A percentile compares a stretch with the other conserved stretches of the same genome.
phyloP scores from a whole-genome alignment of 2,113 vertebrate species.

The Rafetus swinhoei region DNA sequence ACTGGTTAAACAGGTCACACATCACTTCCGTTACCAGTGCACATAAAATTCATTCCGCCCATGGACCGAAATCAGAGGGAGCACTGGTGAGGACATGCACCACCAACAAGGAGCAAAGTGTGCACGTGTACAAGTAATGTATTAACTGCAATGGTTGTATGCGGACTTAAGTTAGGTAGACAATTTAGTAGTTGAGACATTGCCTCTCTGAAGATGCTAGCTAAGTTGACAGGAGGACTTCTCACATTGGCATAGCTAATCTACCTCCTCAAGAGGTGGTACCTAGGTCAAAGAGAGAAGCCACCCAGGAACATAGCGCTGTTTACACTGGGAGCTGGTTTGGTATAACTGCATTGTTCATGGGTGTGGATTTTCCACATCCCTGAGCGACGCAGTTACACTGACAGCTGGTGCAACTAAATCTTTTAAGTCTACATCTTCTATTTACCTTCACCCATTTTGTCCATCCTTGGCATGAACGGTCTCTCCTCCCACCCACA shows the following conservation, averaged over 20 bases:
- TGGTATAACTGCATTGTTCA: too few relatives aligned
- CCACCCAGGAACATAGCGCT: too few relatives aligned
- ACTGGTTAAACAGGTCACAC: too few relatives aligned
- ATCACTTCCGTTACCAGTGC: too few relatives aligned
- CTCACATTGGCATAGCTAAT: background rate
- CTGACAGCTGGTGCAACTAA: too few relatives aligned
- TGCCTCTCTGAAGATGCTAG: too few relatives aligned
- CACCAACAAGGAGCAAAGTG: background rate
- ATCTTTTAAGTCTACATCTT: too few relatives aligned
- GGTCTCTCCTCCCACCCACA: background rate
- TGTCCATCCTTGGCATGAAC: background rate
- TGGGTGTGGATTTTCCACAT: background rate
- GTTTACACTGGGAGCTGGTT: background rate
- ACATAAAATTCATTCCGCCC: too few relatives aligned
- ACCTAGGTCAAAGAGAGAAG: background rate
- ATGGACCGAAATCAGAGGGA: too few relatives aligned
- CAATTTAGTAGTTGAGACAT: background rate
- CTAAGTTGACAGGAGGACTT: background rate
- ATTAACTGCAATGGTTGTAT: background rate
- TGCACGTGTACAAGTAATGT: background rate
- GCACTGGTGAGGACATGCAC: background rate
- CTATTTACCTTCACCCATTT: background rate
- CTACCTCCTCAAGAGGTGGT: background rate
- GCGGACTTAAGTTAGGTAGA: background rate
- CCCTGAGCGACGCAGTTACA: too few relatives aligned